Base-by-base conservation (phyloP, 2,888 invertebrate species). In the Lithophane leautieri region DNA sequence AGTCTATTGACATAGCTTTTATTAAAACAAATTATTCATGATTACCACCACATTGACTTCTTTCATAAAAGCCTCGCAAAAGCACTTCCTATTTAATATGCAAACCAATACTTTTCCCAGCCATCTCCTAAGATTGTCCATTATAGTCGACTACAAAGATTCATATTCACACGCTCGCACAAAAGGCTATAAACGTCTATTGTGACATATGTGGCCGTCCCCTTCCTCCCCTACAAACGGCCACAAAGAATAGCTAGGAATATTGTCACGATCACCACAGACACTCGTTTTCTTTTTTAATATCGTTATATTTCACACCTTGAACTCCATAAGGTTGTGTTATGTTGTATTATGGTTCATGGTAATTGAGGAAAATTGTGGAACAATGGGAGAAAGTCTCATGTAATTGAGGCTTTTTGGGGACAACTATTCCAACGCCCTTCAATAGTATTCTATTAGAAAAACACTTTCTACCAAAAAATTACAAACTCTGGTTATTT, bases 181-280 rank as follows among this genome's bases (percentile, higher is more conserved):
- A 70, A 70, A 77, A 52, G 67, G 56, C 62, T 58, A 71, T 71
- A 58, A 83, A 79, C 47, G 72, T 79, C 70, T 70, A 69, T 82
- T 69, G 65, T 78, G 70, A 69, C 58, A 56, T 56, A 78, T 78
- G 65, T 42, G 65, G 42, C 12, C 47, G 44, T 11, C 40, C 50
- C 9, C 11, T 65, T 8, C 12, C 54, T 40, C 52, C 16, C 60
- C 42, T 40, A 40, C 60, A 42, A 78, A 56, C 60, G 54, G 42
- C n/a, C 44, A 76, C 67, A 63, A 76, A 76, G 75, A 82, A 65
- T 25, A 12, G 60, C 54, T 2, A 54, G n/a, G 66, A 81, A 78
- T 62, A 82, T 79, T 63, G 56, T 52, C 58, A 40, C 58, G 34
- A 58, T 58, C 50, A 40, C n/a, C 44, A 56, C 14, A 77, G 42